Percentiles rank a stretch among this genome's conserved stretches.
Evolutionary conservation across 2,888 invertebrate species (phyloP).

Genomic region (Scrobipalpa costella): DNA sequence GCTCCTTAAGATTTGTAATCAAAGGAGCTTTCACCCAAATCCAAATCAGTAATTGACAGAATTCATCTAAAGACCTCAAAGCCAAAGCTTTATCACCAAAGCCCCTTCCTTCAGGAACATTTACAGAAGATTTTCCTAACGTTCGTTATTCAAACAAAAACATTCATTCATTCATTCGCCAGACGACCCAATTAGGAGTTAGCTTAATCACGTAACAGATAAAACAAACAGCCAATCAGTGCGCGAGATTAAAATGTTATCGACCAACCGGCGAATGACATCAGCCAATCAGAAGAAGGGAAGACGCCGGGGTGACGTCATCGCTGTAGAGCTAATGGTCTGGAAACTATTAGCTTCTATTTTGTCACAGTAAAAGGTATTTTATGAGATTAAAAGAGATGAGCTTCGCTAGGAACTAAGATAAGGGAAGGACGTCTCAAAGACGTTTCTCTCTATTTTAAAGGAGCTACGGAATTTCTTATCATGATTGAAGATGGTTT

Average conservation of each 20-base stretch:
- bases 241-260: slow-evolving; percentile 45
- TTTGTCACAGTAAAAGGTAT: slow-evolving; percentile 16
- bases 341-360: slow-evolving; percentile 18
- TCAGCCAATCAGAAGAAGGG: slow-evolving; percentile 44
- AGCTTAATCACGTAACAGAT: slow-evolving; percentile 34
- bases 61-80: background rate
- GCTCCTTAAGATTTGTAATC: background rate
- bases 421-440: background rate
- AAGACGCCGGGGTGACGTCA: slow-evolving; percentile 39
- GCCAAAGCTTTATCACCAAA: slow-evolving; percentile 5
- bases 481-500: too few relatives aligned
- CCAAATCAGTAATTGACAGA: background rate
- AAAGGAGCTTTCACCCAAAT: slow-evolving; percentile 4
- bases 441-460: too few relatives aligned
- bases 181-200: slow-evolving; percentile 20
- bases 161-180: slow-evolving; percentile 18
- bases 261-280: slow-evolving; percentile 44
- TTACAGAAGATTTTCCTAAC: background rate
- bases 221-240: slow-evolving; percentile 44
- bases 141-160: slow-evolving; percentile 17
- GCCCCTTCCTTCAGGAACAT: background rate
- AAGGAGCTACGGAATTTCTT: too few relatives aligned
- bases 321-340: slow-evolving; percentile 6
- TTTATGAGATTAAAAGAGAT: slow-evolving; percentile 20
- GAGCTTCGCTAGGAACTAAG: background rate